Conservation (phyloP, 2,797 vertebrate species). For the Parauchenoglanis punctatus region DNA sequence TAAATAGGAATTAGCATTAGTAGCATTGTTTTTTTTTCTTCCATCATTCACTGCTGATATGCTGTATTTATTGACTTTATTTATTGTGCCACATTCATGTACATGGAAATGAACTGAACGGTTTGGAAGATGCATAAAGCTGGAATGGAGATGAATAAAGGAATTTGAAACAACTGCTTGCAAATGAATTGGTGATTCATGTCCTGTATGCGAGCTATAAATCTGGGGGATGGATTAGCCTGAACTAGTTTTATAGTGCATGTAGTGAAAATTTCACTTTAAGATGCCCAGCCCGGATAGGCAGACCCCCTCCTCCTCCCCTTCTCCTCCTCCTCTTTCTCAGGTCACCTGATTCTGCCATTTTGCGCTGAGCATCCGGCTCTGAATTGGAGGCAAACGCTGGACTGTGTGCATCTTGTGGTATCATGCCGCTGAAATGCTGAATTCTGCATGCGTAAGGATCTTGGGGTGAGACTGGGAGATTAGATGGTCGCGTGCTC, state of each 20-base stretch:
- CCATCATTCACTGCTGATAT: not conserved
- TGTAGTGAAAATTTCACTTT: slow-evolving; percentile 71
- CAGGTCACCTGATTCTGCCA: slow-evolving; percentile 83
- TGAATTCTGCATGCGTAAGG: slow-evolving; percentile 34
- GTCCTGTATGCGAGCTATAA: not conserved
- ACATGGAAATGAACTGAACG: not conserved
- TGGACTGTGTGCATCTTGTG: slow-evolving; percentile 47
- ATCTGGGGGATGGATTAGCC: not conserved
- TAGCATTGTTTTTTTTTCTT: not conserved
- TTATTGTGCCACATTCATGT: slow-evolving; percentile 27
- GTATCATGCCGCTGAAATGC: slow-evolving; percentile 28
- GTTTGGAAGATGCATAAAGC: not conserved
- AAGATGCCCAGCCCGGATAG: slow-evolving; percentile 75
- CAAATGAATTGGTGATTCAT: not conserved
- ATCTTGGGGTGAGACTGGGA: slow-evolving; percentile 15
- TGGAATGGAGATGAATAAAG: slow-evolving; percentile 17
- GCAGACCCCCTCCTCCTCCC: slow-evolving; percentile 32
- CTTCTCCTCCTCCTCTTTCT: slow-evolving; percentile 59
- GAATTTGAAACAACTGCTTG: not conserved
- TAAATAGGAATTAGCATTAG: not conserved
- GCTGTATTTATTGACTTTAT: slow-evolving; percentile 40
- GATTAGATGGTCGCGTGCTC: slow-evolving; percentile 2
- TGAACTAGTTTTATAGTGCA: slow-evolving; percentile 26
- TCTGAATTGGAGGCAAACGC: slow-evolving; percentile 37
- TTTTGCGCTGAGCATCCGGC: slow-evolving; percentile 73